phyloP scores from a whole-genome alignment of 2,888 invertebrate species.

The Tinea pellionella region DNA sequence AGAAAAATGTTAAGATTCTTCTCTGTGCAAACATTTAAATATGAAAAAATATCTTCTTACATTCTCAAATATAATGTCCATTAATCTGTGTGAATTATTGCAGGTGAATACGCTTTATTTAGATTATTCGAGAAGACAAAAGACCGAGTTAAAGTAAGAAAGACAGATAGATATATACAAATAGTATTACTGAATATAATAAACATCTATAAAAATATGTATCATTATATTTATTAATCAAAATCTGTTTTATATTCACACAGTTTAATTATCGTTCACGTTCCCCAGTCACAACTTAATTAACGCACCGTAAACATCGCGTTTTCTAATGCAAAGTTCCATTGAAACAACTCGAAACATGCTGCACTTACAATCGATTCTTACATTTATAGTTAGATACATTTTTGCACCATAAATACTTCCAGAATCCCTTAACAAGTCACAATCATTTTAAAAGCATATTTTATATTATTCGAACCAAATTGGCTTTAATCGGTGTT shows the following conservation, averaged over 20 bases:
- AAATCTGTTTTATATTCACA: neutral
- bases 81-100: too few relatives aligned
- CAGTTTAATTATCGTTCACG: neutral
- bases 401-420: slow-evolving; percentile 6
- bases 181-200: neutral
- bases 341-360: neutral
- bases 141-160: too few relatives aligned
- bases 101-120: too few relatives aligned
- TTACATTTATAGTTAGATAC: neutral
- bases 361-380: neutral
- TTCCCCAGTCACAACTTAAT: too few relatives aligned
- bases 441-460: neutral
- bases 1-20: neutral
- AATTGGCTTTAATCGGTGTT: too few relatives aligned
- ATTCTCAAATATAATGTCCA: too few relatives aligned
- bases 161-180: too few relatives aligned
- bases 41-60: too few relatives aligned
- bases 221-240: neutral
- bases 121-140: too few relatives aligned
- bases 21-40: too few relatives aligned
- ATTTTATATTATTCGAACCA: too few relatives aligned
- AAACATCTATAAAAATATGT: neutral
- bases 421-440: neutral
- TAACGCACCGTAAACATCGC: too few relatives aligned
- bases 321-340: neutral